Conservation (phyloP, 2,888 invertebrate genomes). For the Scaptomyza parva region DNA sequence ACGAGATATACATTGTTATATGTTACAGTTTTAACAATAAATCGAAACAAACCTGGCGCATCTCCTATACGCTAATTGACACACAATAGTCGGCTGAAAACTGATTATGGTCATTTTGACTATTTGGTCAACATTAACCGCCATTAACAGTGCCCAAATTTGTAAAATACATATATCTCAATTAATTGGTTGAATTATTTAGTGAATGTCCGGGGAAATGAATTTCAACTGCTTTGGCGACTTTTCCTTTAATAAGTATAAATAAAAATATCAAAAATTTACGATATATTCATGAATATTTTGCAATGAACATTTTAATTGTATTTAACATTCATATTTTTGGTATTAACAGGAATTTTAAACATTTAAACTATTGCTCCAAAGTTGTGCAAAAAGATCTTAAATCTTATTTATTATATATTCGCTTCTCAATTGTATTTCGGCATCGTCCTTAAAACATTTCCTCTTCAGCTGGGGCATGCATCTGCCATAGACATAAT, state of each 20-base stretch:
- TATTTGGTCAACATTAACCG: too few relatives aligned
- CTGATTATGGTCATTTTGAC: background rate
- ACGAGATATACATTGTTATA: too few relatives aligned
- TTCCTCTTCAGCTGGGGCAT: conserved; percentile 57
- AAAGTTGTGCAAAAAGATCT: conserved; percentile 41
- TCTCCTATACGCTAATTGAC: background rate
- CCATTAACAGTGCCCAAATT: background rate
- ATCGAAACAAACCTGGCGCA: background rate
- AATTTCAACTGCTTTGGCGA: background rate
- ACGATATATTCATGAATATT: conserved; percentile 38
- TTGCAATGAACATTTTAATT: conserved; percentile 38
- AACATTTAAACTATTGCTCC: conserved; percentile 65
- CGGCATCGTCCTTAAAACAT: conserved; percentile 39
- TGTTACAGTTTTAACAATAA: background rate
- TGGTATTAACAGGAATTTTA: conserved; percentile 15
- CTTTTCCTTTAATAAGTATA: background rate
- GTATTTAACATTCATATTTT: conserved; percentile 22
- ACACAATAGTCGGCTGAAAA: background rate
- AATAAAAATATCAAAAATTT: conserved; percentile 7
- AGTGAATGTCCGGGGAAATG: background rate
- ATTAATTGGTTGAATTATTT: background rate
- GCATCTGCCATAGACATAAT: conserved; percentile 41
- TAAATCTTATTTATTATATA: background rate
- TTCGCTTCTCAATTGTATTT: conserved; percentile 9
- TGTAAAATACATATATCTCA: background rate